Evolutionary conservation across 2,888 invertebrate genomes (phyloP).

Genomic region (Monoplex corrugatus): DNA sequence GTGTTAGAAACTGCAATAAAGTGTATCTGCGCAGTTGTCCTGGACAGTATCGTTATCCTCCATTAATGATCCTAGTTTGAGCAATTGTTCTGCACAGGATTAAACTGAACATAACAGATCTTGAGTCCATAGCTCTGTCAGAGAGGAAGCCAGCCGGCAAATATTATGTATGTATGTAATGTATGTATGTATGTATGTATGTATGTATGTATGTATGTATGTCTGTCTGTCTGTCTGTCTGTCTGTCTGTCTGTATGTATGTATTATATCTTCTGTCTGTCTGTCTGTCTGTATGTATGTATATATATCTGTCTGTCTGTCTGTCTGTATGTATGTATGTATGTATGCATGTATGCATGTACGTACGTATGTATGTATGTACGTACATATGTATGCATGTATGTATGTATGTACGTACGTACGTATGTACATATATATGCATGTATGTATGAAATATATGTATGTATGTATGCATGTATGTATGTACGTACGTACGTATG

Average conservation of each 20-base stretch:
- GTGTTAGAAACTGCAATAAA: too few species aligned
- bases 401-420: neutral
- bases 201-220: too few species aligned
- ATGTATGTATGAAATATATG: neutral
- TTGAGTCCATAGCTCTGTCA: too few species aligned
- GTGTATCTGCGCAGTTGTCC: too few species aligned
- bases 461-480: constrained; percentile 22
- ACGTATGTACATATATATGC: neutral
- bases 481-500: neutral
- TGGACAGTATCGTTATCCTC: too few species aligned
- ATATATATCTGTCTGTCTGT: neutral
- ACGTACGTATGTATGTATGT: constrained; percentile 22
- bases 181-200: too few species aligned
- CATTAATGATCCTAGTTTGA: too few species aligned
- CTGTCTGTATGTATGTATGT: neutral
- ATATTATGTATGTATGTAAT: too few species aligned
- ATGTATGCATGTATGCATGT: neutral
- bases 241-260: neutral
- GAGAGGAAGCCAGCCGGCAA: too few species aligned
- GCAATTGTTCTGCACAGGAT: too few species aligned
- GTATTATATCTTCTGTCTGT: neutral
- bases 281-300: neutral
- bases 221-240: neutral
- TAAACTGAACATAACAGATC: too few species aligned
- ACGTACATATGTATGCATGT: neutral